Evolutionary conservation across 1,140 invertebrate genomes (phyloP), one percentile per base, ranked within the genome.

Genomic region (Musca domestica): DNA sequence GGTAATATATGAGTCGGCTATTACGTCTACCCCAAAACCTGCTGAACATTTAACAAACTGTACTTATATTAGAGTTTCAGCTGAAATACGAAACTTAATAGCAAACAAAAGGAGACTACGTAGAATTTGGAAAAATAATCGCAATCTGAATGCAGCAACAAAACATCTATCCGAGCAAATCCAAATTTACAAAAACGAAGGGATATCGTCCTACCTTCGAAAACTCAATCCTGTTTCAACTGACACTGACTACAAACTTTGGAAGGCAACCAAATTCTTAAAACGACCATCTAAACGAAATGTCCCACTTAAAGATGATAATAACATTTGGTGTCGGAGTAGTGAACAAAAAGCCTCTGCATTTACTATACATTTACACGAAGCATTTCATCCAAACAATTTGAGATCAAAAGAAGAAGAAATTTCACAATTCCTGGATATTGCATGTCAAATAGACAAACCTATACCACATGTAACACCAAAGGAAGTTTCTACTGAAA

Each of bases 401-500:
- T 41, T 41, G 6, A 52, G 49, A 54, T 51, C 46, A 10, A 34
- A 6, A 19, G 20, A 56, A 25, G 58, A 65, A 22, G 70, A 68
- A 51, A 49, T 41, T 12, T 5, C 4, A 41, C 34, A 41, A 1
- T 67, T 70, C 27, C 58, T 70, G 23, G 34, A 64, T 23, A 20
- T 27, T 41, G 25, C 47, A 12, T 64, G 58, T 19, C 69, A 67
- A 66, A 51, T 67, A 34, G 30, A 30, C 46, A 14, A 63, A 9
- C 69, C 69, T 22, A 70, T 67, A 0, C 47, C 15, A 22, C 17
- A 67, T 20, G 51, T 56, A 23, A 34, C 17, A 12, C 58, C 64
- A 7, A 66, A 66, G 12, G 70, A 72, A 69, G 46, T 72, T 41
- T 17, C 46, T 10, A 27, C 20, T 58, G 69, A 74, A 69, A 70